These are phyloP conservation scores for Australoheros scitulus DNA, from an alignment of 2,113 vertebrate genomes.

Conservation along the genomic window DNA sequence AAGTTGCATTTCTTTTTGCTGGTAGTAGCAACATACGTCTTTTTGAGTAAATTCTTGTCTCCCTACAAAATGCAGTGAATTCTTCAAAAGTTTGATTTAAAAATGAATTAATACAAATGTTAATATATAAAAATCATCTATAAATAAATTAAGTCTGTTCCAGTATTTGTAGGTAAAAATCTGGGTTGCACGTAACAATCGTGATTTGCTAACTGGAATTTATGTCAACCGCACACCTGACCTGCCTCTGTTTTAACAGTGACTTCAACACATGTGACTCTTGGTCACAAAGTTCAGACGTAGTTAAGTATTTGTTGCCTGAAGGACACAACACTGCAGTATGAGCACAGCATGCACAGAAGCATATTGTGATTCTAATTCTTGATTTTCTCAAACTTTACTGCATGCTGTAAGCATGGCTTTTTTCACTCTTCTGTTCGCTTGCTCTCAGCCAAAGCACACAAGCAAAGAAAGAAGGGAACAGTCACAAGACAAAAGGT, in stretches of 20 bases:
- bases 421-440: background rate
- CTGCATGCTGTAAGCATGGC: background rate
- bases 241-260: background rate
- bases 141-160: background rate
- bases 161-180: background rate
- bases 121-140: no score
- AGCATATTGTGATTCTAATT: background rate
- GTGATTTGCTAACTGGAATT: background rate
- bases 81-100: no score
- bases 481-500: background rate
- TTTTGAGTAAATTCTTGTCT: no score
- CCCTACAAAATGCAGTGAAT: no score
- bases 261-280: background rate
- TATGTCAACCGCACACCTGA: background rate
- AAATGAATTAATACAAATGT: no score
- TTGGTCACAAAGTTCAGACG: constrained; percentile 11
- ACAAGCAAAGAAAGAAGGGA: background rate
- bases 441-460: background rate
- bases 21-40: no score
- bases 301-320: background rate
- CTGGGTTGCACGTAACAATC: background rate
- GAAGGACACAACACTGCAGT: background rate
- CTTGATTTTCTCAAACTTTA: background rate
- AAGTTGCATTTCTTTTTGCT: no score
- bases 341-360: background rate